Evolutionary conservation across 2,797 vertebrate genomes (phyloP).

Genomic region (Squalus acanthias): DNA sequence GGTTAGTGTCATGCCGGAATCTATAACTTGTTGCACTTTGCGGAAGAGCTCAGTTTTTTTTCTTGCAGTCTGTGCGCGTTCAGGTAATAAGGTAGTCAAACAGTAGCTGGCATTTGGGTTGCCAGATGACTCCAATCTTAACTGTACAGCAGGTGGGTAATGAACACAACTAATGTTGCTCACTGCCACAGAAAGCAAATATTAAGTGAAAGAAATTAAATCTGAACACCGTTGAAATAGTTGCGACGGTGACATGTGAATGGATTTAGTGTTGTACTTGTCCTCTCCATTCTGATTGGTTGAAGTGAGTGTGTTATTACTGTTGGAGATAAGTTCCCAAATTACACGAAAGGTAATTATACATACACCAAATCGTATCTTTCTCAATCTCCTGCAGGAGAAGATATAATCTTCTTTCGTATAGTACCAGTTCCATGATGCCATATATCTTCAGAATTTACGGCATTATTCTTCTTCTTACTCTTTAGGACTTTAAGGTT

Average conservation of each 20-base stretch:
- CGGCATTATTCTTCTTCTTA: no score
- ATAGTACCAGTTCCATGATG: neutral
- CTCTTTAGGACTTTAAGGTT: neutral
- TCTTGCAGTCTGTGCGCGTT: neutral
- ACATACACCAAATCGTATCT: neutral
- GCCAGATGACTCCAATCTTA: neutral
- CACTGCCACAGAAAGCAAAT: neutral
- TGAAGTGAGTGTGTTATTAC: no score
- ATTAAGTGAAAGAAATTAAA: slow-evolving; percentile 21
- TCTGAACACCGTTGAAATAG: neutral
- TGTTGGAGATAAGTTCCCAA: neutral
- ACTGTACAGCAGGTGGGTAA: neutral
- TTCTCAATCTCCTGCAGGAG: neutral
- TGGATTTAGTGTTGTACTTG: no score
- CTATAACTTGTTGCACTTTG: neutral
- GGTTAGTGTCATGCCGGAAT: neutral
- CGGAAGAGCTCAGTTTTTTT: neutral
- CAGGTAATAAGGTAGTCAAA: neutral
- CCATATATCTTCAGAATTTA: no score
- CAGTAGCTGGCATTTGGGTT: neutral
- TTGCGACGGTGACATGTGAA: neutral
- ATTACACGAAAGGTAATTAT: neutral
- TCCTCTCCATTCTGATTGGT: neutral
- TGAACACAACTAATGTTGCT: neutral
- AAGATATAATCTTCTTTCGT: neutral